A percentile compares a stretch with the other conserved stretches of the same genome.
phyloP scores from a whole-genome alignment of 2,888 invertebrate genomes.

The Hemistola chrysoprasaria region DNA sequence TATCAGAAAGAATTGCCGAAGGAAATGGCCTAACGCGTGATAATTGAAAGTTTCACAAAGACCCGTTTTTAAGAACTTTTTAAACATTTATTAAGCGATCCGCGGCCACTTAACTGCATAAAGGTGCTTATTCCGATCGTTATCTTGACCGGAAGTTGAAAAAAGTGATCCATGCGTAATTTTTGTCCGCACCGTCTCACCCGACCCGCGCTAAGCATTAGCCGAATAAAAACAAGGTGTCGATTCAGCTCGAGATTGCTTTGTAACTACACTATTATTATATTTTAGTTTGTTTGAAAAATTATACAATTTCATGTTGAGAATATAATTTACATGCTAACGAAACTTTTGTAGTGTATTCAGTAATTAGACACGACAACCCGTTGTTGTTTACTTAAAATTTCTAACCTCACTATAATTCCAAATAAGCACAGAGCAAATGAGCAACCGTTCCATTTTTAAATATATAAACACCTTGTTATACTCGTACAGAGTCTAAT shows the following conservation, averaged over 20 bases:
- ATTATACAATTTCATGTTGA: conserved; percentile 42
- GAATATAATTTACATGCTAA: conserved; percentile 39
- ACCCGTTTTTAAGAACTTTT: conserved; percentile 45
- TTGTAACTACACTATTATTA: conserved; percentile 63
- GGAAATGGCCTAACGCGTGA: conserved; percentile 66
- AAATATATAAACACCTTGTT: no score
- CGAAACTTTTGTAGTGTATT: conserved; percentile 28
- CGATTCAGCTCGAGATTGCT: conserved; percentile 71
- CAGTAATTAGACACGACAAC: conserved; percentile 23
- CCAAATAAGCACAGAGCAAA: neutral
- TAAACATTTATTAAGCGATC: conserved; percentile 57
- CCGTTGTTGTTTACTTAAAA: neutral
- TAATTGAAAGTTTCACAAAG: conserved; percentile 62
- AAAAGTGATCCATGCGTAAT: conserved; percentile 70
- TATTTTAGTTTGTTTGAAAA: conserved; percentile 62
- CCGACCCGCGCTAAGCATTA: conserved; percentile 58
- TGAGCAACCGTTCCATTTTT: no score
- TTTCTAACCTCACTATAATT: no score
- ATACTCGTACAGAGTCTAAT: neutral
- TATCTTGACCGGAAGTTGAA: conserved; percentile 73
- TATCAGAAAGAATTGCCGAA: conserved; percentile 58
- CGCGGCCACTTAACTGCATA: conserved; percentile 65
- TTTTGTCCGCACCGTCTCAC: conserved; percentile 55
- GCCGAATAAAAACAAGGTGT: conserved; percentile 67
- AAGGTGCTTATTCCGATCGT: conserved; percentile 72